These are phyloP conservation scores for Cynodonichthys magdalenae DNA, from an alignment of 2,797 vertebrate species.

Conservation along the genomic window DNA sequence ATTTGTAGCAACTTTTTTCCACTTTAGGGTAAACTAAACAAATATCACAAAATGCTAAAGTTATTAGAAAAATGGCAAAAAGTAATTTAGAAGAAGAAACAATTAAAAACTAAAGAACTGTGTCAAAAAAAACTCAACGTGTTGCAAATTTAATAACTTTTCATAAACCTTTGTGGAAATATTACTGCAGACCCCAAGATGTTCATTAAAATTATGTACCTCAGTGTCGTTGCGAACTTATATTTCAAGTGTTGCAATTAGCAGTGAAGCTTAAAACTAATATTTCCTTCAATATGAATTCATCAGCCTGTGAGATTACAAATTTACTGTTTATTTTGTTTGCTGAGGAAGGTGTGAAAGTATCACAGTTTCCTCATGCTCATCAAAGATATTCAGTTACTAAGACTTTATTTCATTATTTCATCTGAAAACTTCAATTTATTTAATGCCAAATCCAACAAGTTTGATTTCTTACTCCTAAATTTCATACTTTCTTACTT, in stretches of 20 bases:
- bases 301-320: not conserved
- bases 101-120: too few relatives aligned
- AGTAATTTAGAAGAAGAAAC: too few relatives aligned
- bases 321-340: not conserved
- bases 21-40: too few relatives aligned
- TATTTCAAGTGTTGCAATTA: too few relatives aligned
- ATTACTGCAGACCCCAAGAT: not conserved
- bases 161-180: not conserved
- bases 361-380: not conserved
- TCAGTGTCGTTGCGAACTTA: too few relatives aligned
- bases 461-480: conserved; percentile 5
- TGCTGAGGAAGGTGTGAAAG: not conserved
- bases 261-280: too few relatives aligned
- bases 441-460: not conserved
- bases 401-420: not conserved
- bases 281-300: too few relatives aligned
- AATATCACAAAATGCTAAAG: too few relatives aligned
- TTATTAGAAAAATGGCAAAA: too few relatives aligned
- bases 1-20: too few relatives aligned
- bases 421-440: not conserved
- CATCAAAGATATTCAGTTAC: too few relatives aligned
- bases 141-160: not conserved
- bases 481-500: conserved; percentile 16
- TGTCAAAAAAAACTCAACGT: not conserved
- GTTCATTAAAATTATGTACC: too few relatives aligned